phyloP scores from a whole-genome alignment of 2,113 vertebrate genomes.

The Xiphophorus hellerii region DNA sequence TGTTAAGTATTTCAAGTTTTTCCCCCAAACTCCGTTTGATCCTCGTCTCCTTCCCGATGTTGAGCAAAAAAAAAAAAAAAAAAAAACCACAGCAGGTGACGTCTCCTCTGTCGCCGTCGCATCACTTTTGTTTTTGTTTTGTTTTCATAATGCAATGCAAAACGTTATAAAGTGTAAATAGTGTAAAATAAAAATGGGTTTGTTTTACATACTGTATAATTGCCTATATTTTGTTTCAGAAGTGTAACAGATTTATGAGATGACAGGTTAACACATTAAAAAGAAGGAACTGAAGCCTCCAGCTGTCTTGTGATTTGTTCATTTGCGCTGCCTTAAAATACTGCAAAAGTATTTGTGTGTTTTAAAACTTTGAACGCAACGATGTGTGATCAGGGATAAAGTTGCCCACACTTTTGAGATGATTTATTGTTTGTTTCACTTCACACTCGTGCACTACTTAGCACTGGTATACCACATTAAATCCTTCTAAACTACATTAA shows the following conservation, averaged over 20 bases:
- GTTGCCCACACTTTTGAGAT: neutral
- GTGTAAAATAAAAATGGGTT: conserved; percentile 85
- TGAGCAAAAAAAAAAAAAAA: neutral
- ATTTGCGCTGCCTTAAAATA: neutral
- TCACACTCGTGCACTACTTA: too few species aligned
- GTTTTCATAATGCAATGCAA: conserved; percentile 74
- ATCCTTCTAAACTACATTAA: too few species aligned
- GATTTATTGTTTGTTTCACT: too few species aligned
- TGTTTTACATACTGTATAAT: conserved; percentile 86
- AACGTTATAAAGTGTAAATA: conserved; percentile 82
- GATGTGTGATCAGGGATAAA: neutral
- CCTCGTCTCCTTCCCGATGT: conserved; percentile 3
- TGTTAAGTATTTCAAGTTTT: neutral
- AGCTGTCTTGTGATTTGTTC: conserved; percentile 32
- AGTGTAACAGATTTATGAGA: conserved; percentile 83
- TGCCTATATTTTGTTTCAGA: conserved; percentile 84
- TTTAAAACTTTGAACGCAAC: neutral
- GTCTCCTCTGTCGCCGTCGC: conserved; percentile 51
- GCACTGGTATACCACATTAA: too few species aligned
- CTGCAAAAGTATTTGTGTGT: neutral
- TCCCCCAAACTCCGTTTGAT: conserved; percentile 5
- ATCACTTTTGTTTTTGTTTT: conserved; percentile 59
- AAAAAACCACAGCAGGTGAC: conserved; percentile 20
- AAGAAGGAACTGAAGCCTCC: conserved; percentile 62
- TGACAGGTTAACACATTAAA: conserved; percentile 82